Conservation (phyloP, 2,888 invertebrate genomes). For the Oeneis ivallda region DNA sequence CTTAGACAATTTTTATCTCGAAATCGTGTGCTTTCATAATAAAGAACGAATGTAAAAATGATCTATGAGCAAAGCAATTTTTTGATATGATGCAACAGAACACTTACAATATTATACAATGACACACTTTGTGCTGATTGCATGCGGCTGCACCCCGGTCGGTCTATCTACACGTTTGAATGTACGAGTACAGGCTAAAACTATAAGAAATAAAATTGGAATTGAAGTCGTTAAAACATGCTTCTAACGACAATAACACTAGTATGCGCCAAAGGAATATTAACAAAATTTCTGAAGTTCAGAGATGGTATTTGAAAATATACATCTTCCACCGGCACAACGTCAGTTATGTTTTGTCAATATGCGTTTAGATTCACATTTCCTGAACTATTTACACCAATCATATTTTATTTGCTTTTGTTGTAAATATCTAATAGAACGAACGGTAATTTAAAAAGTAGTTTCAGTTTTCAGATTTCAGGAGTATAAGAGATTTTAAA, state of each 20-base stretch:
- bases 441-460: too few species aligned
- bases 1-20: too few species aligned
- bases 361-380: constrained; percentile 23
- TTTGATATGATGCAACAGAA: constrained; percentile 27
- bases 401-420: neutral
- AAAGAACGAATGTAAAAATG: neutral
- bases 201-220: constrained; percentile 49
- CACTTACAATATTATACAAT: constrained; percentile 51
- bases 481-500: too few species aligned
- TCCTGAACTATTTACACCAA: constrained; percentile 4
- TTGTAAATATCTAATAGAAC: too few species aligned
- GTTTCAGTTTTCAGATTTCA: too few species aligned
- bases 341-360: constrained; percentile 26
- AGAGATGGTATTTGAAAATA: neutral
- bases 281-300: constrained; percentile 24
- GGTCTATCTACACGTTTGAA: constrained; percentile 66
- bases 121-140: constrained; percentile 62
- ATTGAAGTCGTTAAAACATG: constrained; percentile 31
- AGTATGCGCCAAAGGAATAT: constrained; percentile 31
- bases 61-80: constrained; percentile 37
- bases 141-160: constrained; percentile 70
- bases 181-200: constrained; percentile 63
- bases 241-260: constrained; percentile 10
- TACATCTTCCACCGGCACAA: neutral
- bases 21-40: neutral